Base-by-base conservation (phyloP, 92 coral and sea anemone species). In the Palythoa caribaeorum region DNA sequence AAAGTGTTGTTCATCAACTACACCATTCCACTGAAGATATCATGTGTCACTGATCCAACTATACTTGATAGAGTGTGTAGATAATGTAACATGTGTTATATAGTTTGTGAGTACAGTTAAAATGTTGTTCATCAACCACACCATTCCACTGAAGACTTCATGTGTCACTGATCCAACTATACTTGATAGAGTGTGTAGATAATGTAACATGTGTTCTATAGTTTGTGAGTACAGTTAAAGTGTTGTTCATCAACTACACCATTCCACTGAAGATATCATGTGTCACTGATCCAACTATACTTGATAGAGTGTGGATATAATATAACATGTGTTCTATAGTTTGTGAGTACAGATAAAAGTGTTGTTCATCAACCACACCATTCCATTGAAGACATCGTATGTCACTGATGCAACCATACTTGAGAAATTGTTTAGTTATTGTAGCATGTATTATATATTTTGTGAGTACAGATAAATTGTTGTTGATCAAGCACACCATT, bases 91-190 rank as follows among this genome's bases (percentile, higher is more conserved):
- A 1, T 63, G 70, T 17, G 19, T 8, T 28, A n/a, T n/a, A n/a
- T n/a, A n/a, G 70, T 63, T 28, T 15, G 70, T 62, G 70, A 15
- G 70, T 16, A 63, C 17, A 62, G n/a, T n/a, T n/a, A n/a, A n/a
- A n/a, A n/a, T 91, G 91, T 91, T 83, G 73, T 91, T 91, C 80
- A 72, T 84, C 15, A 79, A 91, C 93, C 78, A 71, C 93, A 83
- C 77, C 89, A 83, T 90, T 81, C 39, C 88, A 54, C 63, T 88
- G 91, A 88, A 91, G 93, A 91, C 89, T 84, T 80, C 77, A 48
- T 78, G 79, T 21, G 76, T 85, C 76, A 84, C 94, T 91, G 94
- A 91, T 88, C 94, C 79, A 76, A 76, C 79, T n/a, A 76, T 20
- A 37, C 3, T 71, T 35, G 75, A 54, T 17, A 52, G 60, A 44